Evolutionary conservation across 2,888 invertebrate genomes (phyloP), one percentile per base, ranked within the genome.

Genomic region (Odontomyia ornata): DNA sequence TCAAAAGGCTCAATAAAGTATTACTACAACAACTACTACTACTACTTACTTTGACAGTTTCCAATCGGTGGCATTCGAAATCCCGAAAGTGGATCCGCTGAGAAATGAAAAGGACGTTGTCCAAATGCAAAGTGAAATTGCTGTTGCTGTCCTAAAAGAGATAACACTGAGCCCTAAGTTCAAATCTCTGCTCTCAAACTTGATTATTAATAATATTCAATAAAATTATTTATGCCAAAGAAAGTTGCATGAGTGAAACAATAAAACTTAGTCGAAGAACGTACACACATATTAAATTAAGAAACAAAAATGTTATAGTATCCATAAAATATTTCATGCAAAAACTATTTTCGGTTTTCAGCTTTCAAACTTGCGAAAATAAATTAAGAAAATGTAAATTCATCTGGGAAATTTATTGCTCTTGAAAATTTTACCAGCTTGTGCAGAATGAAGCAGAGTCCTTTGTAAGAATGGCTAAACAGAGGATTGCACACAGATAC

Each of bases 61-160:
- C 93, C 93, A 87, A 95, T 95, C 81, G 95, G 95, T 80, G 95
- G 95, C 93, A 95, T 95, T 79, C 95, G 90, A 87, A 95, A 95
- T 80, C 94, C 93, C 64, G 95, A 94, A 67, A 95, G 89, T 56
- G 95, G 95, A 87, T 95, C 95, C 77, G 95, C 92, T 81, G 95
- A 95, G 84, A 96, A 95, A 78, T 95, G 93, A 87, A 95, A 94
- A 76, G 95, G 95, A 80, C 95, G 90, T 86, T 95, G 95, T 57
- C 95, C 94, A 82, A 94, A 94, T 83, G 95, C 95, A 88, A 96
- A 95, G 89, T 96, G 95, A 88, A 96, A 96, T 89, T 96, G 96
- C 88, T 96, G 96, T 89, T 96, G 96, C 88, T 95, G 95, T 89
- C 96, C 96, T 96, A 93, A 89, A 91, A 95, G 92, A 88, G 94